These are phyloP conservation scores for Lipophrys pholis DNA, from an alignment of 2,113 vertebrate species.

Conservation along the genomic window DNA sequence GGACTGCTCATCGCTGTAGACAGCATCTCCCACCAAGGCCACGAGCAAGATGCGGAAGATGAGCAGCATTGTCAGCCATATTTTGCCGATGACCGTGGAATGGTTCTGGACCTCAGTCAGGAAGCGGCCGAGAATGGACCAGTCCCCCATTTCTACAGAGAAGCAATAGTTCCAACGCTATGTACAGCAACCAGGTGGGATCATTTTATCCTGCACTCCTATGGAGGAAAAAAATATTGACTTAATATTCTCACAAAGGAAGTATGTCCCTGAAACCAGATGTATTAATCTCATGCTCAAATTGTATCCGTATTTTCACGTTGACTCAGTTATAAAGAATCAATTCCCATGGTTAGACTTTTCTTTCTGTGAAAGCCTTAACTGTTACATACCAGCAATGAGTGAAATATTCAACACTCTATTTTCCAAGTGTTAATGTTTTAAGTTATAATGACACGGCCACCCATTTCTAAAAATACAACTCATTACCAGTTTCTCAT, in stretches of 20 bases:
- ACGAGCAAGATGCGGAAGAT: conserved; percentile 83
- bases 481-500: not conserved
- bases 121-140: conserved; percentile 81
- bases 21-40: conserved; percentile 76
- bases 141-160: conserved; percentile 76
- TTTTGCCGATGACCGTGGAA: conserved; percentile 82
- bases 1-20: conserved; percentile 80
- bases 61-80: conserved; percentile 82
- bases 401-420: too few species aligned
- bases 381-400: too few species aligned
- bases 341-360: too few species aligned
- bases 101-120: conserved; percentile 82
- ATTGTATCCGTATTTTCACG: conserved; percentile 8
- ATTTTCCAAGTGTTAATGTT: too few species aligned
- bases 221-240: not conserved
- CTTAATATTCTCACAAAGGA: not conserved
- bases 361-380: too few species aligned
- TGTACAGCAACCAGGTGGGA: not conserved
- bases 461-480: not conserved
- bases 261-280: conserved; percentile 1
- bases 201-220: not conserved
- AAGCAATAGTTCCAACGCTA: not conserved
- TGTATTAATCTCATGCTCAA: not conserved
- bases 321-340: not conserved
- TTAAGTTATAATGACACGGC: too few species aligned